Conservation (phyloP, 2,797 vertebrate species). For the Onychomys arenicola region DNA sequence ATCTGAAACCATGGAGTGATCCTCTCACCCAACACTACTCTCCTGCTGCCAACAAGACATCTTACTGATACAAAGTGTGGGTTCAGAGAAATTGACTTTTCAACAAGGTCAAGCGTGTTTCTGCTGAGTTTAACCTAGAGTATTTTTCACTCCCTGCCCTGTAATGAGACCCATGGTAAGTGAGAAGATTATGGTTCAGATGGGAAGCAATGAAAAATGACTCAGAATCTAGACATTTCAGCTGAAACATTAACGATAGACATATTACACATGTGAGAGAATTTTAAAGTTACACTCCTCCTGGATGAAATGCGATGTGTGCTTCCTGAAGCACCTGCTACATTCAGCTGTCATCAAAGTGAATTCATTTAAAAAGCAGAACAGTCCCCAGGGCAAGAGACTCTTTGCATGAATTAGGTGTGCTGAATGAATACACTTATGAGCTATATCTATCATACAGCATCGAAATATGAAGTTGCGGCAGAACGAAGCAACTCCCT, state of each 20-base stretch:
- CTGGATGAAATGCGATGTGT: not conserved
- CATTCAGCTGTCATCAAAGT: constrained; percentile 65
- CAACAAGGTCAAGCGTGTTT: not conserved
- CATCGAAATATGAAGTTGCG: constrained; percentile 13
- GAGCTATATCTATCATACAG: constrained; percentile 28
- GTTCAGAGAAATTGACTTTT: not conserved
- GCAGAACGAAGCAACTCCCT: constrained; percentile 7
- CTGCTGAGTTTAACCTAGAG: not conserved
- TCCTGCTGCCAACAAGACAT: not conserved
- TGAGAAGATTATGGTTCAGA: constrained; percentile 30
- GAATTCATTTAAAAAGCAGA: constrained; percentile 65
- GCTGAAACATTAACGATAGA: constrained; percentile 11
- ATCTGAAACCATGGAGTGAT: not conserved
- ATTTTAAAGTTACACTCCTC: constrained; percentile 58
- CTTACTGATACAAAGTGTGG: not conserved
- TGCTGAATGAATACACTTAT: constrained; percentile 53
- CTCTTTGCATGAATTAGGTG: constrained; percentile 58
- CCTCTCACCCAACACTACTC: not conserved
- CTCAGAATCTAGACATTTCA: constrained; percentile 50
- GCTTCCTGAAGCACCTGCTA: constrained; percentile 59
- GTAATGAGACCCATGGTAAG: not conserved
- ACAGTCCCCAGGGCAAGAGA: constrained; percentile 47
- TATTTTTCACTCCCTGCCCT: not conserved
- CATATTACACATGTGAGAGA: constrained; percentile 44
- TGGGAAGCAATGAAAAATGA: constrained; percentile 55